Evolutionary conservation across 2,113 vertebrate species (phyloP).

Genomic region (Vireo altiloquus): DNA sequence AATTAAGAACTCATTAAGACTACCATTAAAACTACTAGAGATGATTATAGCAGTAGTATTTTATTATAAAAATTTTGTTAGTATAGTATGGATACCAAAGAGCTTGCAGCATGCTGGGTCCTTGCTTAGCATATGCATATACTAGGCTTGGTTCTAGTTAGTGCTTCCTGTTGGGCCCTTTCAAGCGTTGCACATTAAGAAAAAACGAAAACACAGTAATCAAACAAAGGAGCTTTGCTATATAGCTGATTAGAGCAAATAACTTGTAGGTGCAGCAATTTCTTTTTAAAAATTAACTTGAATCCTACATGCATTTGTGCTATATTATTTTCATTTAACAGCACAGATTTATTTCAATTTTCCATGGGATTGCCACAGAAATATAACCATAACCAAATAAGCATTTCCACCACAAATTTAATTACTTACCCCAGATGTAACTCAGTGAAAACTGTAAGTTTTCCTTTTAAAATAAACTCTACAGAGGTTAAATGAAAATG

Average conservation of each 20-base stretch:
- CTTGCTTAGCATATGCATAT: background rate
- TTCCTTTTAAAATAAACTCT: background rate
- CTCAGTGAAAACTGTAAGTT: background rate
- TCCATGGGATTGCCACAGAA: background rate
- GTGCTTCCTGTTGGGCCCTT: background rate
- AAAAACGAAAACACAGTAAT: background rate
- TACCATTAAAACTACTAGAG: background rate
- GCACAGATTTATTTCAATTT: background rate
- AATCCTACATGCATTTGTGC: background rate
- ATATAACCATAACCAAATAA: background rate
- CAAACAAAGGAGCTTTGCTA: background rate
- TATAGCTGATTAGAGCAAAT: background rate
- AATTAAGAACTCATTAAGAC: background rate
- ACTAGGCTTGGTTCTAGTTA: background rate
- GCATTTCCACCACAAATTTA: background rate
- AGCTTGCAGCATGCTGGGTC: background rate
- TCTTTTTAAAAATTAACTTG: background rate
- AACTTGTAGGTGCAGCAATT: background rate
- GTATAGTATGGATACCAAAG: background rate
- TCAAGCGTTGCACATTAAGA: background rate
- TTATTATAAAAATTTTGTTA: background rate
- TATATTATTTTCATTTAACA: background rate
- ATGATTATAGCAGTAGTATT: background rate
- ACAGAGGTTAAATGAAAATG: background rate
- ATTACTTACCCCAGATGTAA: background rate